Conservation (phyloP, 1,140 invertebrate genomes). For the Coenobita brevimanus region DNA sequence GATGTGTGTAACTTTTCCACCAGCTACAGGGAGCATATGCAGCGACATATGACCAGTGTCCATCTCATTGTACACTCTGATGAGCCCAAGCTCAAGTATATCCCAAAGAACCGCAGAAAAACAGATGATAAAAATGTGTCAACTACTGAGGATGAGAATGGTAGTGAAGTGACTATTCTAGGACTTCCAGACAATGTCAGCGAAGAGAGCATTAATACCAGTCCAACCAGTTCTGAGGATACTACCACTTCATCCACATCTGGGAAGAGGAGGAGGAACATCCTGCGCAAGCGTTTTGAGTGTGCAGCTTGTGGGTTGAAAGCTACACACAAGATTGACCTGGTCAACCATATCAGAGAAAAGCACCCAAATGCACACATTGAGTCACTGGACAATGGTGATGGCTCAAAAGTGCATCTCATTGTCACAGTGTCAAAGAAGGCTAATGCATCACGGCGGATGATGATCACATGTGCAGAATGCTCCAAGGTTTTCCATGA, state of each 20-base stretch:
- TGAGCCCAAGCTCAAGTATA: conserved; percentile 65
- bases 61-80: conserved; percentile 68
- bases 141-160: conserved; percentile 25
- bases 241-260: neutral
- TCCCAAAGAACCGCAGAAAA: conserved; percentile 60
- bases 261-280: conserved; percentile 64
- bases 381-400: conserved; percentile 65
- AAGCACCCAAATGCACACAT: conserved; percentile 69
- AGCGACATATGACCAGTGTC: conserved; percentile 68
- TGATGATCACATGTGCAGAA: conserved; percentile 62
- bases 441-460: conserved; percentile 37
- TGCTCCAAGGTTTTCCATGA: conserved; percentile 68
- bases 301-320: conserved; percentile 68
- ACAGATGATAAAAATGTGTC: conserved; percentile 52
- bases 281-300: conserved; percentile 65
- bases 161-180: neutral
- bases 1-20: conserved; percentile 67
- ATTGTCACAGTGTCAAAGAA: conserved; percentile 67
- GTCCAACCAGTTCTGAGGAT: neutral
- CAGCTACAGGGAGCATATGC: conserved; percentile 67
- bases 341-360: conserved; percentile 65
- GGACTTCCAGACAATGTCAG: neutral
- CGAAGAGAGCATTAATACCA: neutral
- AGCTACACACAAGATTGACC: conserved; percentile 67
- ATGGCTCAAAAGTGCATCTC: conserved; percentile 68